These are phyloP conservation scores for Atractosteus spatula DNA, from an alignment of 2,113 vertebrate species.

Conservation along the genomic window DNA sequence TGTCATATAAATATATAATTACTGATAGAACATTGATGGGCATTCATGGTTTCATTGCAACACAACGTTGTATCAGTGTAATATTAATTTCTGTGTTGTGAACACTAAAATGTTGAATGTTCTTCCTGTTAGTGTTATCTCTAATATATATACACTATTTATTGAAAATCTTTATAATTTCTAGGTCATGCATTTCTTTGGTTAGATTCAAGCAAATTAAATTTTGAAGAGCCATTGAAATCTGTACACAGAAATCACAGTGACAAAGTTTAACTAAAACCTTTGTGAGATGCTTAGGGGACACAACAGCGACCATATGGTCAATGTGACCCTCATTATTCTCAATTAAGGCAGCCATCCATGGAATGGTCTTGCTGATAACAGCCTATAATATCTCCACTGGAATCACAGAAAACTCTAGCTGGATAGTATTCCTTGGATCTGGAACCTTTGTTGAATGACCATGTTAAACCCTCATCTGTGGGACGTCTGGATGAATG, in stretches of 20 bases:
- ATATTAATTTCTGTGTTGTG: too few species aligned
- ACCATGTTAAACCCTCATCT: constrained; percentile 32
- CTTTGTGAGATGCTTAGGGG: constrained; percentile 59
- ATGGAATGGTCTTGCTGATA: constrained; percentile 77
- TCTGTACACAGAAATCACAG: constrained; percentile 31
- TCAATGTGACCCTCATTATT: constrained; percentile 84
- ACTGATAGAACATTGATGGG: too few species aligned
- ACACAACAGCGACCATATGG: constrained; percentile 79
- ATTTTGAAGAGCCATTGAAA: constrained; percentile 44
- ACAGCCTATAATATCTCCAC: constrained; percentile 70
- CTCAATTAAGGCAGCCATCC: constrained; percentile 81
- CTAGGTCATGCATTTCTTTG: too few species aligned
- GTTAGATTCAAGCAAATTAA: too few species aligned
- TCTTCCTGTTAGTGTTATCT: too few species aligned
- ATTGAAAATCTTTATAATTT: too few species aligned
- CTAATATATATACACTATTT: too few species aligned
- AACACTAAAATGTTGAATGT: too few species aligned
- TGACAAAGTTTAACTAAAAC: constrained; percentile 64
- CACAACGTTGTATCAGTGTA: too few species aligned
- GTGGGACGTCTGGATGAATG: constrained; percentile 56
- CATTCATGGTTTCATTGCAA: too few species aligned
- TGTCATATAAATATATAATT: too few species aligned
- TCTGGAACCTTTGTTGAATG: constrained; percentile 51
- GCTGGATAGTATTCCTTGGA: constrained; percentile 43
- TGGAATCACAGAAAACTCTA: constrained; percentile 54